Percentiles rank a stretch among this genome's conserved stretches.
Conservation (phyloP, 1,140 invertebrate species). For the Lineus longissimus region DNA sequence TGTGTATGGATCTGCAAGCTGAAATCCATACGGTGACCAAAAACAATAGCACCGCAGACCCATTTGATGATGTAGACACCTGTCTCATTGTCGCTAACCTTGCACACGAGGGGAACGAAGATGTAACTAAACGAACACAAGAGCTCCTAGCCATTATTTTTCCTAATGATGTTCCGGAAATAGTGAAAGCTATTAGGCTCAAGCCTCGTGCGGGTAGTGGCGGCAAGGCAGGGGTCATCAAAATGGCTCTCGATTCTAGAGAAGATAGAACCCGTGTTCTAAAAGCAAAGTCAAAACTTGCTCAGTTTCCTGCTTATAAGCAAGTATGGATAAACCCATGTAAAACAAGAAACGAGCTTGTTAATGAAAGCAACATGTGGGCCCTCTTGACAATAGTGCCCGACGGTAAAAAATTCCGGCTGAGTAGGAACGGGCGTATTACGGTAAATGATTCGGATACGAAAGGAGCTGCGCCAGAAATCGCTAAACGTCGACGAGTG, state of each 20-base stretch:
- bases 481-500: not conserved
- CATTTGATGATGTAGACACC: slow-evolving; percentile 11
- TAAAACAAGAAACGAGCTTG: not conserved
- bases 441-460: not conserved
- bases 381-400: not conserved
- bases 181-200: not conserved
- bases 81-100: not conserved
- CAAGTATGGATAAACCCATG: not conserved
- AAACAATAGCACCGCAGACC: slow-evolving; percentile 6
- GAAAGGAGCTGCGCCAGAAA: not conserved
- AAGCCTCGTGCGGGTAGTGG: not conserved
- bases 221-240: not conserved
- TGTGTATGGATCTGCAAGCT: not conserved
- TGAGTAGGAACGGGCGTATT: not conserved
- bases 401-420: not conserved
- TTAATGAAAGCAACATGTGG: not conserved
- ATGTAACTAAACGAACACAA: not conserved
- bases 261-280: not conserved
- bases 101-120: not conserved
- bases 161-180: not conserved
- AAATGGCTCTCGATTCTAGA: not conserved
- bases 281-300: not conserved
- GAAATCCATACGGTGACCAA: slow-evolving; percentile 8
- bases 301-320: not conserved
- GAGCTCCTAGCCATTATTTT: not conserved